These are phyloP conservation scores for Amiota mariae DNA, from an alignment of 2,888 invertebrate genomes.

Conservation along the genomic window DNA sequence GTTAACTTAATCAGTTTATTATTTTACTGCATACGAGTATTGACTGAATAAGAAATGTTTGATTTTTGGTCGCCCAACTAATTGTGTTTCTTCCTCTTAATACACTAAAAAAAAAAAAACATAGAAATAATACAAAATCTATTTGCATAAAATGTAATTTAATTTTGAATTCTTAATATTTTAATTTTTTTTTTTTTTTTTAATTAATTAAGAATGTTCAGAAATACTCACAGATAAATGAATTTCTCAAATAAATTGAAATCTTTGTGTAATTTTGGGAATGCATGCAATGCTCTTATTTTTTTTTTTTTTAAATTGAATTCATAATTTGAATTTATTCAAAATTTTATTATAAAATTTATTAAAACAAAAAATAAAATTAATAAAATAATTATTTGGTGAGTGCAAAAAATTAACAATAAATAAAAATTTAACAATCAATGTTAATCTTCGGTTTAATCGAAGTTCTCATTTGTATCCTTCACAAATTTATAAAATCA, in stretches of 20 bases:
- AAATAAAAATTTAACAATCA: too few relatives aligned
- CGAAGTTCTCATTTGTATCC: too few relatives aligned
- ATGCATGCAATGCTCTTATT: not conserved
- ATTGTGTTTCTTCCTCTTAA: not conserved
- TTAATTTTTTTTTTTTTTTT: not conserved
- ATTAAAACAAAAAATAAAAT: too few relatives aligned
- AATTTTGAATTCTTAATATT: not conserved
- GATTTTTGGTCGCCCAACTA: too few relatives aligned
- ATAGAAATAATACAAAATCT: constrained; percentile 27
- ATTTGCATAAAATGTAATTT: not conserved
- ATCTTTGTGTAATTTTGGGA: not conserved
- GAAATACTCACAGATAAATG: not conserved
- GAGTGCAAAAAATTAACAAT: too few relatives aligned
- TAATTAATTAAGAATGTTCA: not conserved
- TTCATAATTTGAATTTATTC: too few relatives aligned
- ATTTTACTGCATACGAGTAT: too few relatives aligned
- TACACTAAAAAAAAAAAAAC: constrained; percentile 9
- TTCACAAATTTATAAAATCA: not conserved
- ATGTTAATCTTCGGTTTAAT: too few relatives aligned
- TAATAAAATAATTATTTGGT: too few relatives aligned
- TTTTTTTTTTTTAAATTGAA: not conserved
- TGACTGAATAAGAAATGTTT: too few relatives aligned
- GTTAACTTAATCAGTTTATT: not conserved
- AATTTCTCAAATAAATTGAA: not conserved
- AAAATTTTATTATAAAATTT: not conserved